phyloP scores from a whole-genome alignment of 2,113 vertebrate genomes.

The Rissa tridactyla region DNA sequence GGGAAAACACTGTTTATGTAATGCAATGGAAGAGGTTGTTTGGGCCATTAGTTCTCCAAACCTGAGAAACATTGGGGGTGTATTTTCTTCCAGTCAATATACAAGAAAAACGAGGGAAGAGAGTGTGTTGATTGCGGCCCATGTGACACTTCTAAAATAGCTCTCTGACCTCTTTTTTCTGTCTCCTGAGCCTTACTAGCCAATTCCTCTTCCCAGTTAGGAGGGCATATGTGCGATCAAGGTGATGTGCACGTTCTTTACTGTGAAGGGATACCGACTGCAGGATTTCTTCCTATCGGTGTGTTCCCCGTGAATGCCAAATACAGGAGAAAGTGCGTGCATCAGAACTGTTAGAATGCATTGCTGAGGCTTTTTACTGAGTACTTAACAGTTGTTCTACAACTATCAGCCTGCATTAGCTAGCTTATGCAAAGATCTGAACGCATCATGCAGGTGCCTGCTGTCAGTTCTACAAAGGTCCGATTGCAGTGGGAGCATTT shows the following conservation, averaged over 20 bases:
- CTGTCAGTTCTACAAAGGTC: neutral
- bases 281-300: neutral
- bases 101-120: neutral
- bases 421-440: neutral
- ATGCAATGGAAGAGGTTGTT: neutral
- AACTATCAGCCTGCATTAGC: rapidly evolving
- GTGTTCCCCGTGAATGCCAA: neutral
- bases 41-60: neutral
- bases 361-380: neutral
- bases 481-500: neutral
- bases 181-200: neutral
- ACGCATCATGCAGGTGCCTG: neutral
- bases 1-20: neutral
- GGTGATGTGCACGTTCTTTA: neutral
- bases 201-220: neutral
- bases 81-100: neutral
- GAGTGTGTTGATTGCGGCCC: neutral
- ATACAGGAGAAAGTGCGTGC: neutral
- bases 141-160: neutral
- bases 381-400: neutral
- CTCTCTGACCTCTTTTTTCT: neutral
- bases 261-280: neutral
- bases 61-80: neutral
- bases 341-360: neutral
- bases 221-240: neutral